Evolutionary conservation across 35 echinoderm and acorn worm species (phyloP), one percentile per base, ranked within the genome.

Genomic region (Anneissia japonica): DNA sequence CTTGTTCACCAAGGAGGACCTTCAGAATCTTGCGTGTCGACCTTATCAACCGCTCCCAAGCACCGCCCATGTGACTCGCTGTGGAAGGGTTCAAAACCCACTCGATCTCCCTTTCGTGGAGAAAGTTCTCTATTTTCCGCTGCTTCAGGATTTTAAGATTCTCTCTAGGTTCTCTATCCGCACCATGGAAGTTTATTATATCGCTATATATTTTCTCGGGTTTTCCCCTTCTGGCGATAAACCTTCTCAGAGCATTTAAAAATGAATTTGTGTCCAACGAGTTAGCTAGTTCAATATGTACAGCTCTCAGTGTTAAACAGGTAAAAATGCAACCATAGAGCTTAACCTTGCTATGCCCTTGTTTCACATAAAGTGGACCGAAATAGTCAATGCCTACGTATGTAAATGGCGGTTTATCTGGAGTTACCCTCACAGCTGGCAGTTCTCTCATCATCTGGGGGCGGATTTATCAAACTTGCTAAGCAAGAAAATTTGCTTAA

Each of bases 271-370:
- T 91, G 37, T 91, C 77, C 29, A 91, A 28, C 0, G 84, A 40
- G 45, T 89, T 19, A 4, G 87, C 87, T 46, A 93, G 30, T 56
- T 93, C 87, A 3, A 89, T 74, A 77, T 94, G 88, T 0, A 94
- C 84, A 37, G 92, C 88, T 36, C 88, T 46, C 17, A 83, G 51
- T 5, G 88, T 46, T 11, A 90, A 46, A 55, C 92, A 94, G 28
- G 92, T 94, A 39, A 90, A 94, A 3, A 94, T 35, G 76, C 88
- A 90, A 14, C 92, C 92, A 19, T 83, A 94, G 17, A 84, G 41
- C 56, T 94, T 90, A 1, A 90, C 79, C 13, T 83, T 21, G 17
- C 79, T 87, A 5, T 84, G 26, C 14, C 88, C 84, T 84, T 74
- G 79, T 38, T 90, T 94, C 3, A 94, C 84, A 4, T 76, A 33